phyloP scores from a whole-genome alignment of 2,113 vertebrate genomes.

The Sander lucioperca region DNA sequence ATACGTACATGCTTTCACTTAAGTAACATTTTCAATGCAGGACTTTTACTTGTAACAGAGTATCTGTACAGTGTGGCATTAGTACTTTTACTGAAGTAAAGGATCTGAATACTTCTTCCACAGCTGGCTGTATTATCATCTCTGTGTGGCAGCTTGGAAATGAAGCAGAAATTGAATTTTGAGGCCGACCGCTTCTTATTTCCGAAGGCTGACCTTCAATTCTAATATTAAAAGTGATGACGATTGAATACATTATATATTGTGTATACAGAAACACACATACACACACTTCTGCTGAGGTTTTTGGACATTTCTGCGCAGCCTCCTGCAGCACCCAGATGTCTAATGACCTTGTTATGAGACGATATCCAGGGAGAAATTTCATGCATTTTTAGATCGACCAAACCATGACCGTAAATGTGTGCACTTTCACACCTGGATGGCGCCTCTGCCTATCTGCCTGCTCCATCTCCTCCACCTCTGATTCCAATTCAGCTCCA shows the following conservation, averaged over 20 bases:
- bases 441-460: conserved; percentile 28
- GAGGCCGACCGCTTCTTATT: conserved; percentile 66
- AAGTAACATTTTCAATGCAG: no score
- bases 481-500: conserved; percentile 58
- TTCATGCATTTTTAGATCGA: conserved; percentile 61
- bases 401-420: conserved; percentile 56
- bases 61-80: no score
- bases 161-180: conserved; percentile 71
- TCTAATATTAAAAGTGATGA: conserved; percentile 56
- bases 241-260: conserved; percentile 57
- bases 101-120: no score
- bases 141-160: conserved; percentile 51
- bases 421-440: conserved; percentile 59
- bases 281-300: conserved; percentile 5
- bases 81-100: no score
- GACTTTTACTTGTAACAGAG: no score
- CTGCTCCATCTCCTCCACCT: conserved; percentile 51
- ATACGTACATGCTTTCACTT: no score
- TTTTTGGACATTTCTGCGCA: conserved; percentile 14
- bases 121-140: conserved; percentile 37
- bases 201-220: conserved; percentile 66
- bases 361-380: conserved; percentile 37
- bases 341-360: conserved; percentile 62
- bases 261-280: conserved; percentile 14
- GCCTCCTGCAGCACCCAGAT: conserved; percentile 18